phyloP scores from a whole-genome alignment of 2,797 vertebrate genomes.

The Notamacropus eugenii region DNA sequence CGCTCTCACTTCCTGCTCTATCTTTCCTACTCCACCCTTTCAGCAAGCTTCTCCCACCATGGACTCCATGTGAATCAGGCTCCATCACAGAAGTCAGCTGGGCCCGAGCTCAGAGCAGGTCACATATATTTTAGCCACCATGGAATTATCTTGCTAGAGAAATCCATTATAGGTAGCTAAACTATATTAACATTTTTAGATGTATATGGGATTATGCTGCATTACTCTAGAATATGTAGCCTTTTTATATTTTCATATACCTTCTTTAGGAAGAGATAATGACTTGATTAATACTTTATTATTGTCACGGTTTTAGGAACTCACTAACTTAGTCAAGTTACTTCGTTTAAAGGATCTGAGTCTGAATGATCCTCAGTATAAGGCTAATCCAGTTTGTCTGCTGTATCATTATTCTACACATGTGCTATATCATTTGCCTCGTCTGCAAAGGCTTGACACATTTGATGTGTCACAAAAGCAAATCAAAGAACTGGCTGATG shows the following conservation, averaged over 20 bases:
- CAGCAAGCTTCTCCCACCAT: too few species aligned
- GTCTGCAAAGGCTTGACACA: conserved; percentile 89
- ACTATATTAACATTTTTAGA: conserved; percentile 17
- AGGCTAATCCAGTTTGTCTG: conserved; percentile 91
- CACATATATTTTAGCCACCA: neutral
- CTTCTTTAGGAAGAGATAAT: conserved; percentile 4
- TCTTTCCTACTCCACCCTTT: too few species aligned
- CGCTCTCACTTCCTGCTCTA: too few species aligned
- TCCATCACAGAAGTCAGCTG: too few species aligned
- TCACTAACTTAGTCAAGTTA: conserved; percentile 88
- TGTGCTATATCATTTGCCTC: conserved; percentile 91
- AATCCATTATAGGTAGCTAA: conserved; percentile 14
- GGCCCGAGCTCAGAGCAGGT: too few species aligned
- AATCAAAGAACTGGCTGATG: conserved; percentile 91
- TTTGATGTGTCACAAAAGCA: conserved; percentile 89
- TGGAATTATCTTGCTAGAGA: conserved; percentile 22
- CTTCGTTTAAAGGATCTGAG: conserved; percentile 87
- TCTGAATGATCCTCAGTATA: conserved; percentile 90
- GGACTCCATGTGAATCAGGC: too few species aligned
- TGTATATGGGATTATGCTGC: neutral
- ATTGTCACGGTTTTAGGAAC: conserved; percentile 86
- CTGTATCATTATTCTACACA: conserved; percentile 93
- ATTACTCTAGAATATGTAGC: neutral
- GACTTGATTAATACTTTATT: conserved; percentile 38
- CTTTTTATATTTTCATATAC: conserved; percentile 21